Evolutionary conservation across 2,888 invertebrate genomes (phyloP).

Genomic region (Cephus pygmeus): DNA sequence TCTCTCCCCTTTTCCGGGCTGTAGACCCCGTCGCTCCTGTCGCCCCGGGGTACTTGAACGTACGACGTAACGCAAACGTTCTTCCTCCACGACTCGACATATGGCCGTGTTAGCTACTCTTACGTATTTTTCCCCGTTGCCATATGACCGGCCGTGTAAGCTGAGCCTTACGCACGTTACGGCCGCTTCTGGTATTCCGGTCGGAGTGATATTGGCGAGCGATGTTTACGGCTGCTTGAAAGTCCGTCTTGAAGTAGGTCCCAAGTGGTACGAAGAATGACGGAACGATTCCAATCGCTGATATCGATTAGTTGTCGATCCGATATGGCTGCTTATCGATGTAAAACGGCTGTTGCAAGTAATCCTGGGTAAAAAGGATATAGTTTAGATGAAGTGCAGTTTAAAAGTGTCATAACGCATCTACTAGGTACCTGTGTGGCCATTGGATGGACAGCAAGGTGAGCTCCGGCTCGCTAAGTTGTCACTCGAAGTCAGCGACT

Average conservation of each 20-base stretch:
- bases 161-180: not conserved
- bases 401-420: not conserved
- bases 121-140: slow-evolving; percentile 39
- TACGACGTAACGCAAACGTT: slow-evolving; percentile 38
- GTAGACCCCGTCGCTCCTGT: slow-evolving; percentile 38
- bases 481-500: slow-evolving; percentile 62
- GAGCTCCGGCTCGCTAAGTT: slow-evolving; percentile 62
- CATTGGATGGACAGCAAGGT: slow-evolving; percentile 50
- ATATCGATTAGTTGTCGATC: not conserved
- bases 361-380: not conserved
- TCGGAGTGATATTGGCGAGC: not conserved
- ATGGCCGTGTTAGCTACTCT: slow-evolving; percentile 50
- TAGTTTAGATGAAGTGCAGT: not conserved
- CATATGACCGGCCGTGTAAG: slow-evolving; percentile 37
- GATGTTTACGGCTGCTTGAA: not conserved
- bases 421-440: slow-evolving; percentile 34
- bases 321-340: not conserved
- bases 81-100: slow-evolving; percentile 44
- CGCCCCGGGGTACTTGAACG: slow-evolving; percentile 50
- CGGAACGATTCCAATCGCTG: not conserved
- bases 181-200: not conserved
- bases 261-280: not conserved
- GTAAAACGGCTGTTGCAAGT: not conserved
- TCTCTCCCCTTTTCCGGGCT: not conserved
- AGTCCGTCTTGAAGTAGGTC: not conserved